Conservation (phyloP, 1,140 invertebrate genomes). For the Mamestra configurata region DNA sequence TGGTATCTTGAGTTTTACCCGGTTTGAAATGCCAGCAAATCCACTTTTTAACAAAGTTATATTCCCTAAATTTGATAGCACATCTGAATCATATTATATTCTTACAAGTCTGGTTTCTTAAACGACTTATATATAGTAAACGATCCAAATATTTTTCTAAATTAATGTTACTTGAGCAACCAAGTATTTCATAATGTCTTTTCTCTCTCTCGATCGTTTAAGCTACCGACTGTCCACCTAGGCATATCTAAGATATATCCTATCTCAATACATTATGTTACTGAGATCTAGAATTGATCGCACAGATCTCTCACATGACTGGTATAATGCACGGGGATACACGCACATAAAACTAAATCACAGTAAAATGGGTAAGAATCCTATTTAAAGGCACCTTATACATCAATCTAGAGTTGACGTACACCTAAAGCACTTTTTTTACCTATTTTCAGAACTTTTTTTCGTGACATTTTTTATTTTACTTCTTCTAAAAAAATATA, state of each 20-base stretch:
- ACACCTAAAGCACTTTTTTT: not conserved
- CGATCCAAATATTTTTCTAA: slow-evolving; percentile 39
- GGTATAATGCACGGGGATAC: slow-evolving; percentile 3
- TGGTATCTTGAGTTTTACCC: slow-evolving; percentile 5
- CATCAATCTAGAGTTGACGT: slow-evolving; percentile 1
- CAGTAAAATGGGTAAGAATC: slow-evolving; percentile 41
- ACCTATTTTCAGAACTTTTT: not conserved
- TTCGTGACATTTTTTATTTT: not conserved
- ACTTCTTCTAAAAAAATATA: not conserved
- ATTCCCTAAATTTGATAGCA: slow-evolving; percentile 19
- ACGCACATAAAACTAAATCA: slow-evolving; percentile 44
- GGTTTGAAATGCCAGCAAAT: not conserved
- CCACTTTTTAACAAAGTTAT: not conserved
- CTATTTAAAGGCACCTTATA: slow-evolving; percentile 4
- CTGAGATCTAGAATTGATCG: slow-evolving; percentile 44
- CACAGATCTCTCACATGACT: slow-evolving; percentile 41
- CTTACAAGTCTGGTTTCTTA: slow-evolving; percentile 37
- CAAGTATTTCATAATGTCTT: slow-evolving; percentile 45
- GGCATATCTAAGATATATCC: not conserved
- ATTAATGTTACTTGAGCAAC: slow-evolving; percentile 46
- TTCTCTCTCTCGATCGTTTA: slow-evolving; percentile 45
- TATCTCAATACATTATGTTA: slow-evolving; percentile 20
- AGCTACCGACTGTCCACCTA: slow-evolving; percentile 30
- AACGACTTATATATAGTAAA: slow-evolving; percentile 32
- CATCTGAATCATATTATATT: slow-evolving; percentile 23